These are phyloP conservation scores for Phoxinus dragarum DNA, from an alignment of 2,797 vertebrate genomes.

Conservation along the genomic window DNA sequence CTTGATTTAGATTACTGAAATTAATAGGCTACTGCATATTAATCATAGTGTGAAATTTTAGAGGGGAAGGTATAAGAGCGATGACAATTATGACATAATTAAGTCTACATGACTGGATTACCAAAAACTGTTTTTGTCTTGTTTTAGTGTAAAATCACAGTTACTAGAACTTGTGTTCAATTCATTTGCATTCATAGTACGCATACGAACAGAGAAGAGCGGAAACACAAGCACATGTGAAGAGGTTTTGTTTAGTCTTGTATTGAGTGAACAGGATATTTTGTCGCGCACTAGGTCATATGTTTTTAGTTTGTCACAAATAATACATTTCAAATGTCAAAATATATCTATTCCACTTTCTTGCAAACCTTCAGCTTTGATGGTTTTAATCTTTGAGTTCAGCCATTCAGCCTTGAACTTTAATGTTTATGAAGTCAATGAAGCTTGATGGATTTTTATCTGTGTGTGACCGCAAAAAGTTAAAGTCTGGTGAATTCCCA, in stretches of 20 bases:
- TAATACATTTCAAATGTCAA: neutral
- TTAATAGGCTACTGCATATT: neutral
- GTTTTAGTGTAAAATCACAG: neutral
- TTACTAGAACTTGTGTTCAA: neutral
- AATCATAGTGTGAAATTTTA: conserved; percentile 2
- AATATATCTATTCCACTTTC: neutral
- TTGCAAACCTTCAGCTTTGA: neutral
- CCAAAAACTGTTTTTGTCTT: neutral
- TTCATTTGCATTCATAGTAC: neutral
- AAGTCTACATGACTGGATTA: neutral
- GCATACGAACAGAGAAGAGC: neutral
- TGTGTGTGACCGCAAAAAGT: neutral
- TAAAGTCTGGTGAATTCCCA: neutral
- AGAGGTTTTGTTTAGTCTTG: neutral
- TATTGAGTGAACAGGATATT: neutral
- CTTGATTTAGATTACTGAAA: conserved; percentile 32
- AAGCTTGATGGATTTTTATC: neutral
- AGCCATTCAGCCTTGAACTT: neutral
- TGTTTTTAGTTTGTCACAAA: neutral
- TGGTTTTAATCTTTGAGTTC: neutral
- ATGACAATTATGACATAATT: neutral
- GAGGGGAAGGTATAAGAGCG: neutral
- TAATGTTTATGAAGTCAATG: neutral
- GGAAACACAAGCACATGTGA: neutral
- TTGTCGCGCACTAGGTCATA: neutral